Percentiles rank a stretch among this genome's conserved stretches.
phyloP scores from a whole-genome alignment of 1,140 invertebrate species.

The Phocides pigmalion region DNA sequence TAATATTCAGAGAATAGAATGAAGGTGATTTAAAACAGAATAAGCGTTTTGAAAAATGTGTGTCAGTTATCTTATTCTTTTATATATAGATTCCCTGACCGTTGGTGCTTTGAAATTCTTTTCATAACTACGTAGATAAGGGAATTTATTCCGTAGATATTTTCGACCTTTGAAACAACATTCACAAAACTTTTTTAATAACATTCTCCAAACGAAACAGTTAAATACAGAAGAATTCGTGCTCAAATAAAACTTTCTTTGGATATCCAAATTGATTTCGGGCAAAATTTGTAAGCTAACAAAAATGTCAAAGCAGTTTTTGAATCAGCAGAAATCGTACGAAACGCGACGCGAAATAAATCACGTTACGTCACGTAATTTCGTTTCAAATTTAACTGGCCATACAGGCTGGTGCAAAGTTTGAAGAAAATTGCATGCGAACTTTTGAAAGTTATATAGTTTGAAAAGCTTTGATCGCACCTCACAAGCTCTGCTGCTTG shows the following conservation, averaged over 20 bases:
- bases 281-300: conserved; percentile 23
- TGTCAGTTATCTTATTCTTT: too few species aligned
- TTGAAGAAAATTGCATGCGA: conserved; percentile 58
- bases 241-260: conserved; percentile 23
- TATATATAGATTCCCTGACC: conserved; percentile 13
- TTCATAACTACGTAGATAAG: conserved; percentile 20
- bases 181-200: conserved; percentile 32
- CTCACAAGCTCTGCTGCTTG: too few species aligned
- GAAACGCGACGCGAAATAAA: conserved; percentile 17
- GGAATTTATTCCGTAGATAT: conserved; percentile 24
- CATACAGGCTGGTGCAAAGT: conserved; percentile 43
- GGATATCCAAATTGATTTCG: conserved; percentile 20
- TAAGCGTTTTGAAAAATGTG: too few species aligned
- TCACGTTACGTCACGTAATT: conserved; percentile 25
- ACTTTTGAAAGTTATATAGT: conserved; percentile 37
- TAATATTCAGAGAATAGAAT: too few species aligned
- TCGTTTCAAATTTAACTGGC: conserved; percentile 38
- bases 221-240: conserved; percentile 34
- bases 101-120: conserved; percentile 17
- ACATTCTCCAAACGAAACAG: conserved; percentile 29
- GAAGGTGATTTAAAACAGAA: too few species aligned
- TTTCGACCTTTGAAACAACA: conserved; percentile 27
- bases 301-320: conserved; percentile 22
- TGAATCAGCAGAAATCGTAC: conserved; percentile 25
- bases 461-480: not conserved